Base-by-base conservation (phyloP, 2,888 invertebrate genomes). In the Arge pagana region DNA sequence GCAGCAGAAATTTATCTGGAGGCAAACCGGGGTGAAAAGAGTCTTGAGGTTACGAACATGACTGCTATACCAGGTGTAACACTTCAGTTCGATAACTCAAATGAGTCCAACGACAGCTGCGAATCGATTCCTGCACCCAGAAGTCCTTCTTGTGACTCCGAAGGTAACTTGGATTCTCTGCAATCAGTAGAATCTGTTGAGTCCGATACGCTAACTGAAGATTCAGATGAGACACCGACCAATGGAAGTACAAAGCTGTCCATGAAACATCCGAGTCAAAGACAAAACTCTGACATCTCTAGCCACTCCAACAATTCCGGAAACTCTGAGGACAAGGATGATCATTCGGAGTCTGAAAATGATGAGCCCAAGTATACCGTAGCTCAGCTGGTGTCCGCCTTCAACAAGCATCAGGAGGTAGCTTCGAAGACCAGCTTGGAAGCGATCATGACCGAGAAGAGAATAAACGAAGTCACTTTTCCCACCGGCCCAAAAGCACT, bases 311-410 rank as follows among this genome's bases (percentile, higher is more conserved):
- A 71, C 28, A 71, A 71, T 42, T 73, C 74, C 0, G 70, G 55
- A 0, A 67, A 70, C 36, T 74, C 73, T 3, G 74, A 76, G 52
- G 73, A 74, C 3, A 73, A 74, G 21, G 75, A 76, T 7, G 72
- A 71, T 11, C 71, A 71, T 23, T 67, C 68, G 13, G 76, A 76
- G 19, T 74, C 71, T 1, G 77, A 78, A 33, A 73, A 62, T 40
- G 78, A 78, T 2, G 79, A 79, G 55, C 79, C 79, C 0, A 76
- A 78, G 42, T 80, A 76, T 59, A 76, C 78, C 0, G 80, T 80
- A 0, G 77, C 79, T 3, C 80, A 80, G 54, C 59, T 80, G 8
- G 74, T 80, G 2, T 77, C 78, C 2, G 80, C 79, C 4, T 80
- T 79, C 58, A 79, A 79, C 59, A 76, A 74, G 28, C 79, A 80